Percentiles rank a stretch among this genome's conserved stretches.
Conservation (phyloP, 2,113 vertebrate species). For the Isurus oxyrinchus region DNA sequence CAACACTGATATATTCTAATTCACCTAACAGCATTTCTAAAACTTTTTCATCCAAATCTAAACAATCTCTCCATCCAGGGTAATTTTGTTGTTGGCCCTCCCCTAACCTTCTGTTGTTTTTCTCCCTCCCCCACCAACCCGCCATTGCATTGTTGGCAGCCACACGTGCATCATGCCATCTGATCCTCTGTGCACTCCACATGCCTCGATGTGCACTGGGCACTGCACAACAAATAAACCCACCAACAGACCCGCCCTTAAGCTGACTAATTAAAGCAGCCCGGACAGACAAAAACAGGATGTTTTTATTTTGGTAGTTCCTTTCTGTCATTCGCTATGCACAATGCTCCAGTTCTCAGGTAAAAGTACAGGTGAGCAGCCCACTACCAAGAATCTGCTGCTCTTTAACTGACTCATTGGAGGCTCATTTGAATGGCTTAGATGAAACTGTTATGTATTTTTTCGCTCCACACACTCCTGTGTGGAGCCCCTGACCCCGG, state of each 20-base stretch:
- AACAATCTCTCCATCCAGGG: not conserved
- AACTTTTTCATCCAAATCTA: not conserved
- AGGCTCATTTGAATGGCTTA: not conserved
- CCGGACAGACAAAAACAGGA: not conserved
- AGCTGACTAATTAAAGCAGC: not conserved
- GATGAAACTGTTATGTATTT: not conserved
- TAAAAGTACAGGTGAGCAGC: not conserved
- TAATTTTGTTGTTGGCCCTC: no score
- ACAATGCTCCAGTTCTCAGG: not conserved
- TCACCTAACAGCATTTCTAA: not conserved
- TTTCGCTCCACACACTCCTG: not conserved
- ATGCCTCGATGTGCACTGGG: not conserved
- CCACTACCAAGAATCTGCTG: not conserved
- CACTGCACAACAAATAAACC: not conserved
- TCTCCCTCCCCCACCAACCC: no score
- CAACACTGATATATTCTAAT: not conserved
- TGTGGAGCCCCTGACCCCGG: not conserved
- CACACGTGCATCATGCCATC: not conserved
- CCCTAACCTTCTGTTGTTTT: no score
- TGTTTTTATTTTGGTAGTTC: not conserved
- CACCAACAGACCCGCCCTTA: not conserved
- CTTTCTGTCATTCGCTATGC: not conserved
- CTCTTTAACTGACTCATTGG: not conserved
- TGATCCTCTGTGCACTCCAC: not conserved
- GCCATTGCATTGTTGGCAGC: no score